These are phyloP conservation scores for Alosa alosa DNA, from an alignment of 2,113 vertebrate genomes.

Conservation along the genomic window DNA sequence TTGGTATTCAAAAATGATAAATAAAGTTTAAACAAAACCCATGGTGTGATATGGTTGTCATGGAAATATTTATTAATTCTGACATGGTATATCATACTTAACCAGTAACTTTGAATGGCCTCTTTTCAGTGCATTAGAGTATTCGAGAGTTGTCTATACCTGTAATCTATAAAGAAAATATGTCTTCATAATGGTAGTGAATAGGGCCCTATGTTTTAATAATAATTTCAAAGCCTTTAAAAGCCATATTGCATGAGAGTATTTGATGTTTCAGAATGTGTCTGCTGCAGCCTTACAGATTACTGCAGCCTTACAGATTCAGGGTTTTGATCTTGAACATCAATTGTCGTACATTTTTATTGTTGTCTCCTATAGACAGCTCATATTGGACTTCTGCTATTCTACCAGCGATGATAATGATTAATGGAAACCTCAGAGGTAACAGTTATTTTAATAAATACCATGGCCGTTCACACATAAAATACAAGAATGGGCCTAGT, in stretches of 20 bases:
- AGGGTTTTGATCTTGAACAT: too few relatives aligned
- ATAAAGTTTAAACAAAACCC: conserved; percentile 64
- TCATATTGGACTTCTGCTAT: neutral
- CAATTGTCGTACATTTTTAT: too few relatives aligned
- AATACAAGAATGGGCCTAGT: conserved; percentile 54
- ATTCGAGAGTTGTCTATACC: neutral
- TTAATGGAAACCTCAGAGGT: conserved; percentile 61
- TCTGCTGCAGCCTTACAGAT: neutral
- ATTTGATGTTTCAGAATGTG: neutral
- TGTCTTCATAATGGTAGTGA: neutral
- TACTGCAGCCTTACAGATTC: neutral
- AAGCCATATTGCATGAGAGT: neutral
- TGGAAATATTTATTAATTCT: neutral
- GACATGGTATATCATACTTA: neutral
- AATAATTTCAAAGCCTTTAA: neutral
- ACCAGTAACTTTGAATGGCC: neutral
- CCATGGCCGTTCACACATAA: conserved; percentile 68
- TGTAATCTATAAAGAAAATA: neutral
- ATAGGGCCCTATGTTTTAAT: neutral
- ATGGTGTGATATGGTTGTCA: neutral
- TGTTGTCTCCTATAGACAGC: neutral
- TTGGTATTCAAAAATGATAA: conserved; percentile 68
- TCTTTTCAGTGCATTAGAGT: neutral
- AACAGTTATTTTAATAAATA: conserved; percentile 80
- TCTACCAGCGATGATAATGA: conserved; percentile 49